These are phyloP conservation scores for Alsophila aescularia DNA, from an alignment of 2,888 invertebrate species.

Conservation along the genomic window DNA sequence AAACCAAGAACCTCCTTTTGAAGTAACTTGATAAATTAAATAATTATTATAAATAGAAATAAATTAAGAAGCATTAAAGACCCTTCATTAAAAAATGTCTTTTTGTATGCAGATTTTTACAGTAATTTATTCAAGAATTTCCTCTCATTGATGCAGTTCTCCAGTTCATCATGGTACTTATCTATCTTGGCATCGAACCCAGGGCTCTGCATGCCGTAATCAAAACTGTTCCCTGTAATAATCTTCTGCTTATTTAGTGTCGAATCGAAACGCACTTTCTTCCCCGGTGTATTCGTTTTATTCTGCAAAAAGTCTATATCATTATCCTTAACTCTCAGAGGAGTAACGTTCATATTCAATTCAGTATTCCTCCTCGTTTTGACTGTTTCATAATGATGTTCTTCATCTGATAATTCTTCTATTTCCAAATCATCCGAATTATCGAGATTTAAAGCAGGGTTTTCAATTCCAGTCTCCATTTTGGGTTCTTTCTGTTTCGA, in stretches of 20 bases:
- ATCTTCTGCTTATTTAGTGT: slow-evolving; percentile 77
- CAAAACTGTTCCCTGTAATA: slow-evolving; percentile 80
- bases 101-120: too few relatives aligned
- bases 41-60: too few relatives aligned
- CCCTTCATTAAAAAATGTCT: too few relatives aligned
- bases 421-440: slow-evolving; percentile 79
- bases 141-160: slow-evolving; percentile 80
- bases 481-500: slow-evolving; percentile 59
- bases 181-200: slow-evolving; percentile 78
- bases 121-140: too few relatives aligned
- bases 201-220: slow-evolving; percentile 71
- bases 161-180: slow-evolving; percentile 79
- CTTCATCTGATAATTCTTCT: slow-evolving; percentile 64
- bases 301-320: slow-evolving; percentile 62
- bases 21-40: too few relatives aligned
- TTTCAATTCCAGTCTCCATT: slow-evolving; percentile 74
- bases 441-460: slow-evolving; percentile 73
- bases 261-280: slow-evolving; percentile 79
- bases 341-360: slow-evolving; percentile 75
- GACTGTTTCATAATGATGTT: slow-evolving; percentile 75
- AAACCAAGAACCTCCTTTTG: too few relatives aligned
- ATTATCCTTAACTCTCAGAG: slow-evolving; percentile 59
- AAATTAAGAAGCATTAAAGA: too few relatives aligned
- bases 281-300: slow-evolving; percentile 67
- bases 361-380: slow-evolving; percentile 74